Evolutionary conservation across 2,797 vertebrate genomes (phyloP), one percentile per base, ranked within the genome.

Genomic region (Pipistrellus pipistrellus): DNA sequence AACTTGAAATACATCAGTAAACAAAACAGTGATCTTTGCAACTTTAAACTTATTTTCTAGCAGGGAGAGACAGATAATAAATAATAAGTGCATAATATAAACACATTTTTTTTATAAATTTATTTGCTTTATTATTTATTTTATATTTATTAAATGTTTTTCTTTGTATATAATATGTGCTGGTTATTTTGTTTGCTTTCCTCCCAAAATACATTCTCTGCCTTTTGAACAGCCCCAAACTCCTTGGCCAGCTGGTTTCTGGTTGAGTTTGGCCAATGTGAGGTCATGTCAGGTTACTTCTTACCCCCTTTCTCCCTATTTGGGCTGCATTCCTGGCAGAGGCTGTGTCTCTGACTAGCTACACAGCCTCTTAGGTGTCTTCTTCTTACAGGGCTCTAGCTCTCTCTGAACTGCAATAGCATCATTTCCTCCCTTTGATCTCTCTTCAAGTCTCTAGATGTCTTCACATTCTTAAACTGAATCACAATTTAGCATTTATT

Each of bases 191-290:
- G 46, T 62, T 78, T 48, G 21, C 2, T 27, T 21, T 62, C 25
- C 0, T 21, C 20, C 25, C 8, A 17, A 81, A 81, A 64, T 8
- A 17, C 21, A 57, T 35, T 71, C 51, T 46, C n/a, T 93, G 32
- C 11, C n/a, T 30, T 30, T 3, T 2, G 9, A 68, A 23, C 0
- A 86, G 53, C 9, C 64, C 14, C 2, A 0, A 17, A 6, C 10
- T 62, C 27, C 38, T 62, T 46, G 57, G 38, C 11, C 78, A 82
- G 57, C 78, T n/a, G 18, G 11, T 25, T 69, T 73, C 27, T 32
- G 10, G 62, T 46, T 64, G 64, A 32, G 27, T 73, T 38, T 9
- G 12, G 27, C 27, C 21, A 32, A 3, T n/a, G n/a, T 44, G 8
- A 82, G 3, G 10, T 27, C 20, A 84, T 64, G 25, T 14, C 32